Evolutionary conservation across 1,140 invertebrate species (phyloP), one percentile per base, ranked within the genome.

Genomic region (Drosophila teissieri): DNA sequence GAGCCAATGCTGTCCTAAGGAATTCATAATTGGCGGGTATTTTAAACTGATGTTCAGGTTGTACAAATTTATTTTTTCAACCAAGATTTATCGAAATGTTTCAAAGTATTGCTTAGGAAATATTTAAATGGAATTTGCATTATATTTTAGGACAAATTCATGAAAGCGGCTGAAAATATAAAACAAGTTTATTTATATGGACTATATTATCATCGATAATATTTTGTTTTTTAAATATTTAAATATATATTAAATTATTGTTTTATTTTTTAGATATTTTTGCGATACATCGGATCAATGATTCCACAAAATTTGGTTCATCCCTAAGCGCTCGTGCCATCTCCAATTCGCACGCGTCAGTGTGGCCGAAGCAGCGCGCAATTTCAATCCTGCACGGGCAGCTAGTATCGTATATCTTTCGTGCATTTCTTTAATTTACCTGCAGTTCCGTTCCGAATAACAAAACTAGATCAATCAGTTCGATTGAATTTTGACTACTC

Each of bases 361-460:
- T 61, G 58, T 61, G 58, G 39, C 58, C 58, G 7, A 39, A 55
- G 51, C 15, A 3, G 22, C n/a, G 36, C 1, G 7, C 22, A 15
- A 39, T 10, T 12, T n/a, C 22, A 27, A 61, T 55, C n/a, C 49
- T 8, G 34, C 22, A 61, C 56, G 19, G 19, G 19, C 40, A 60
- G 31, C 40, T 64, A 61, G 40, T 61, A 64, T 64, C 61, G 61
- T 62, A 57, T 64, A 64, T 64, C 61, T 63, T 63, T 63, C 62
- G 60, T 65, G 61, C 63, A 67, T 67, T 67, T 22, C 65, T 65
- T 67, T 67, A 49, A 69, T 70, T 70, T 69, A 70, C 67, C 40
- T 70, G 49, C 64, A 69, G 63, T 45, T 42, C 51, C 46, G 64
- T 68, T 31, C 46, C 46, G 61, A 44, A 53, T 15, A 65, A 69